Evolutionary conservation across 2,888 invertebrate species (phyloP).

Genomic region (Notodonta ziczac): DNA sequence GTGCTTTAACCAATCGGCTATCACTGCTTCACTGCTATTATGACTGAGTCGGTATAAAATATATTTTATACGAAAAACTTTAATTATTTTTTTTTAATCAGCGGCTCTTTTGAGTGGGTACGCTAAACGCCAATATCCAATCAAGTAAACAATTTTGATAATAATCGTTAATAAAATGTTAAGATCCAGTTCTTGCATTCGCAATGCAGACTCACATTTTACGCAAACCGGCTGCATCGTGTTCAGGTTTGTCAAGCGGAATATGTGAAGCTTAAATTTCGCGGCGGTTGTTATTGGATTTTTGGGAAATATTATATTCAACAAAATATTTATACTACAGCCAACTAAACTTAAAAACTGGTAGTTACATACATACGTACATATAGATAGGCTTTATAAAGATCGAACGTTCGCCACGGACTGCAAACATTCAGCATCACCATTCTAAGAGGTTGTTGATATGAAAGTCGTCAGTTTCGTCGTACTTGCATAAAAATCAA

Average conservation of each 20-base stretch:
- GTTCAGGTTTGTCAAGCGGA: neutral
- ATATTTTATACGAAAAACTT: no score
- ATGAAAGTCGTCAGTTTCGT: neutral
- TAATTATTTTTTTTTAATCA: no score
- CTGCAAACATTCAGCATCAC: no score
- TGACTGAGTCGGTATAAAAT: no score
- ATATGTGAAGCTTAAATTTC: neutral
- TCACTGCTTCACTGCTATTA: no score
- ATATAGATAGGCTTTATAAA: no score
- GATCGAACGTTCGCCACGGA: no score
- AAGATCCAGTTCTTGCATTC: neutral
- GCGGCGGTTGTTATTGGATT: neutral
- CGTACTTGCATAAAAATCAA: slow-evolving; percentile 3
- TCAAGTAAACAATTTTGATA: neutral
- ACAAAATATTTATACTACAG: no score
- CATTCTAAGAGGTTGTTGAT: neutral
- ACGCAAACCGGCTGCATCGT: neutral
- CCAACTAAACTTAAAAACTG: no score
- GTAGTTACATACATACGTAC: no score
- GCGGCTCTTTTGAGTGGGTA: neutral
- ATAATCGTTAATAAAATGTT: neutral
- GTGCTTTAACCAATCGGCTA: no score
- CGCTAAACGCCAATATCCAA: neutral
- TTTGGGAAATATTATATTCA: no score
- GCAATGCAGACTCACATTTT: neutral